Evolutionary conservation across 2,113 vertebrate species (phyloP), one percentile per base, ranked within the genome.

Genomic region (Nibea albiflora): DNA sequence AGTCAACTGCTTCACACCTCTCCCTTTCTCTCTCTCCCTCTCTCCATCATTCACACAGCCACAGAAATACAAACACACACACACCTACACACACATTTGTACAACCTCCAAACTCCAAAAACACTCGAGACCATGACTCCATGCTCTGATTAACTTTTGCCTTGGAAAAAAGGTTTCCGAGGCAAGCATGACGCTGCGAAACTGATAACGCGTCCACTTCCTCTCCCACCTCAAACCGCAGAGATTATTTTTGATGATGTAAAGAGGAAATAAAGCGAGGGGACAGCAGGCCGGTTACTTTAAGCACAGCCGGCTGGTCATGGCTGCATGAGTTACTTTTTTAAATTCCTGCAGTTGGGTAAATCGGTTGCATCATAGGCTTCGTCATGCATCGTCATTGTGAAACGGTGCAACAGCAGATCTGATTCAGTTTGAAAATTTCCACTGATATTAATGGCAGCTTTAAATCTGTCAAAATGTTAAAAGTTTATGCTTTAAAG

Each of bases 1-100:
- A 89, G 85, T 64, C 22, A 3, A 61, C 66, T 52, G 71, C 77
- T 84, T 92, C 87, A 78, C 88, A 90, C 87, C 85, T 82, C 73
- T 60, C 42, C 47, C 53, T 66, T 58, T 47, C 74, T 9, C 54
- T 35, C 31, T 31, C 31, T 35, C 31, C 5, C 31, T 50, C 57
- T 66, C 66, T 46, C 74, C 9, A 66, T 61, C 58, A 49, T 20
- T 50, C 68, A 54, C 24, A 72, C 69, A 67, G 22, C 47, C 80
- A 67, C 9, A 76, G 57, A 81, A 67, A 76, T 19, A 52, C 69
- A 85, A 44, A 73, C 72, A 73, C 54, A 68, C 57, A 44, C 54
- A 46, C 60, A 65, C 7, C 61, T 53, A 64, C 19, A 24, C 47
- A 63, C 24, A 67, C 22, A 76, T 16, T 75, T 68, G 19, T 74